Percentiles rank a stretch among this genome's conserved stretches.
Conservation (phyloP, 2,888 invertebrate genomes). For the Loripinus fragilis region DNA sequence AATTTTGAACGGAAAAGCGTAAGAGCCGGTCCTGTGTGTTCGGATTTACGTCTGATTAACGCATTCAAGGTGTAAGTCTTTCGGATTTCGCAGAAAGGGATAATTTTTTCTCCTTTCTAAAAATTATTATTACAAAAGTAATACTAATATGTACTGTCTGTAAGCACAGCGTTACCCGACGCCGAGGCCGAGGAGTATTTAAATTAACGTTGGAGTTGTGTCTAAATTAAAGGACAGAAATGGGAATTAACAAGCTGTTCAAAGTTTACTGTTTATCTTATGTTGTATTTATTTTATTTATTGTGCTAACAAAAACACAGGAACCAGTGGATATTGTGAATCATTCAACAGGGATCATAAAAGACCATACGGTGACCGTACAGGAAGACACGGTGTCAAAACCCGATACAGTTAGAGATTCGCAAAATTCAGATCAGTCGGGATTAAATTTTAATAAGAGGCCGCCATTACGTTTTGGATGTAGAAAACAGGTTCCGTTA, state of each 20-base stretch:
- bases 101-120: background rate
- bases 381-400: background rate
- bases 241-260: background rate
- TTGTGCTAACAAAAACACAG: background rate
- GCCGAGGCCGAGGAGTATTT: too few species aligned
- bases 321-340: background rate
- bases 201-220: too few species aligned
- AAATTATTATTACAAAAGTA: too few species aligned
- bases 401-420: background rate
- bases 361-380: background rate
- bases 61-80: background rate
- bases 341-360: background rate
- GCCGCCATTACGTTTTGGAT: background rate
- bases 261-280: background rate
- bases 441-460: background rate
- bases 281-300: background rate
- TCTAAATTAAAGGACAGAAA: background rate
- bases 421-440: background rate
- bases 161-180: too few species aligned
- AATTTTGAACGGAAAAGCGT: background rate
- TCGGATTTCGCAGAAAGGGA: slow-evolving; percentile 14
- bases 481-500: background rate
- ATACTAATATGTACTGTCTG: too few species aligned
- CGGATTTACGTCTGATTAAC: background rate
- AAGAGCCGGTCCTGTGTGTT: background rate